Conservation (phyloP, 2,797 vertebrate genomes). For the Enteromius radiatus region DNA sequence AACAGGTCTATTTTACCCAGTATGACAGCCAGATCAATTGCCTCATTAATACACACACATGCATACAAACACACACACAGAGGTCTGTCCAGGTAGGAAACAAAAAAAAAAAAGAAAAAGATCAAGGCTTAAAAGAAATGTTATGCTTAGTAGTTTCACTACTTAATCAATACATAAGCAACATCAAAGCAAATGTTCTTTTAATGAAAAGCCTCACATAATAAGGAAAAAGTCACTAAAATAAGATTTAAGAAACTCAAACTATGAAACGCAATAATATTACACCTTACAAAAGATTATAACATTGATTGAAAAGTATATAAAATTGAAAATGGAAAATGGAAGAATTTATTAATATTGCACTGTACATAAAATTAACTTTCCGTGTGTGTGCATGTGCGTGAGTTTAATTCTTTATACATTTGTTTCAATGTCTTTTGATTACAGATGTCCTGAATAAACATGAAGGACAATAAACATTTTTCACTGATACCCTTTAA, state of each 20-base stretch:
- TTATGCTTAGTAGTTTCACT: neutral
- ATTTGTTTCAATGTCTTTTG: neutral
- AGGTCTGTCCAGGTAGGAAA: neutral
- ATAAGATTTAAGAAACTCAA: neutral
- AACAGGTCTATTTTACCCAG: conserved; percentile 41
- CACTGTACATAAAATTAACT: neutral
- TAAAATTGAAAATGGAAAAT: neutral
- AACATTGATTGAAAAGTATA: neutral
- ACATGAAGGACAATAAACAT: neutral
- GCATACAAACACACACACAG: conserved; percentile 14
- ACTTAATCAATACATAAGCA: neutral
- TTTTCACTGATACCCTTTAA: too few relatives aligned
- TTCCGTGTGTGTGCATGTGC: neutral
- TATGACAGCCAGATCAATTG: conserved; percentile 48
- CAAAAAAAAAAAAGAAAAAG: too few relatives aligned
- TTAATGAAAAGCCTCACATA: neutral
- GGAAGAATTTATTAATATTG: neutral
- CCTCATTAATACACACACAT: conserved; percentile 42
- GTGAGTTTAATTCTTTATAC: neutral
- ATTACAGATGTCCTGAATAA: neutral
- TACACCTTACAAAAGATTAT: neutral
- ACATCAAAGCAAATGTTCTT: neutral
- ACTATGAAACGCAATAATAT: neutral
- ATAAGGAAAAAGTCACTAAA: neutral
- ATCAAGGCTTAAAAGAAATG: neutral